A percentile compares a stretch with the other conserved stretches of the same genome.
Evolutionary conservation across 1,140 invertebrate species (phyloP).

Genomic region (Drosophila erecta): DNA sequence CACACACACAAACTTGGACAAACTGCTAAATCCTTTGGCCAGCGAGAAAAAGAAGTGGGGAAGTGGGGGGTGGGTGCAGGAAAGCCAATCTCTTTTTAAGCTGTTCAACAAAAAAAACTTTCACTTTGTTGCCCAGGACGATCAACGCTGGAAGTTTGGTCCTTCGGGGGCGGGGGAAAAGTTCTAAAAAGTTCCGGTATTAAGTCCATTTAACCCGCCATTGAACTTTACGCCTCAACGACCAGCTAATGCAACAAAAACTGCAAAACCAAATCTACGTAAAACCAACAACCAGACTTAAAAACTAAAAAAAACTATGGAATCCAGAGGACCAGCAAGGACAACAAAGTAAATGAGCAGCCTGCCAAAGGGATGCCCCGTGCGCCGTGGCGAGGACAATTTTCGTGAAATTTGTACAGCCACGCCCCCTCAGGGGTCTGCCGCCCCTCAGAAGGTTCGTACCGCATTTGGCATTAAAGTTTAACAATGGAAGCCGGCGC

Average conservation of each 20-base stretch:
- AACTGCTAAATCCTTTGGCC: slow-evolving; percentile 45
- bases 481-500: slow-evolving; percentile 67
- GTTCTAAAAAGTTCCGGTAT: slow-evolving; percentile 75
- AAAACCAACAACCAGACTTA: slow-evolving; percentile 36
- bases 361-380: slow-evolving; percentile 15
- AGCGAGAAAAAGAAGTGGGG: not conserved
- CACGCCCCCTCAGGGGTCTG: slow-evolving; percentile 38
- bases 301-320: slow-evolving; percentile 50
- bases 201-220: slow-evolving; percentile 83
- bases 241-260: slow-evolving; percentile 67
- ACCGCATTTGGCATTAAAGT: slow-evolving; percentile 50
- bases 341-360: slow-evolving; percentile 76
- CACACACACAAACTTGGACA: slow-evolving; percentile 25
- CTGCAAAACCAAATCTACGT: slow-evolving; percentile 45
- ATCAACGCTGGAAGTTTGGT: slow-evolving; percentile 67
- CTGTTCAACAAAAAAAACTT: slow-evolving; percentile 70
- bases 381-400: slow-evolving; percentile 42
- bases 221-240: slow-evolving; percentile 82
- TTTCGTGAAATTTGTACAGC: slow-evolving; percentile 69
- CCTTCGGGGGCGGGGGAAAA: slow-evolving; percentile 32
- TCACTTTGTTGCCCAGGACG: slow-evolving; percentile 68
- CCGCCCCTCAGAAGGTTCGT: not conserved
- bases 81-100: slow-evolving; percentile 79
- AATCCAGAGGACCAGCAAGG: slow-evolving; percentile 33
- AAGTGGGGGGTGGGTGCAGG: not conserved